Conservation (phyloP, 92 coral and sea anemone species). For the Chrysogorgia sp. region DNA sequence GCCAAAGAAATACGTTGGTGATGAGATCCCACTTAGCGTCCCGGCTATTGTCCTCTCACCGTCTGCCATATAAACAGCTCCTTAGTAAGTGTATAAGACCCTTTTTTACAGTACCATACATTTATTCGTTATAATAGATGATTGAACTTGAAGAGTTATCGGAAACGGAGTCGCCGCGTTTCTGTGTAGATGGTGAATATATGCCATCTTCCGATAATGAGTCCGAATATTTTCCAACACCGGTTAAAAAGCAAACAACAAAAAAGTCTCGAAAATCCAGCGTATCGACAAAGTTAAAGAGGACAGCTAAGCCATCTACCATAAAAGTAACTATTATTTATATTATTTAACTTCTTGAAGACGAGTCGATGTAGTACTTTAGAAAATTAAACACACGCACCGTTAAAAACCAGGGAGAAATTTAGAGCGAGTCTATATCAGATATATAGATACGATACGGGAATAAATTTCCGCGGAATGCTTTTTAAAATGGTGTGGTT, state of each 20-base stretch:
- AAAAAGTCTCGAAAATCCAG: neutral
- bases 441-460: no score
- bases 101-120: neutral
- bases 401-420: no score
- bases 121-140: neutral
- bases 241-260: neutral
- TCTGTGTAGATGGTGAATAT: neutral
- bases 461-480: no score
- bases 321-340: neutral
- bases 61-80: no score
- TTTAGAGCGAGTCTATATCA: no score
- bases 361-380: no score
- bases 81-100: neutral
- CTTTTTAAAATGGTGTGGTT: no score
- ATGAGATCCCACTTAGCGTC: no score
- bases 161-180: slow-evolving; percentile 1
- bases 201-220: slow-evolving; percentile 21
- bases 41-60: no score
- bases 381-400: no score
- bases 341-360: no score
- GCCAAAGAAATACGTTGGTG: no score
- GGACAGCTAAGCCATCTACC: neutral
- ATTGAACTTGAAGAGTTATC: slow-evolving; percentile 4
- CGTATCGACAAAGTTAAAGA: neutral
- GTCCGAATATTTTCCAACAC: slow-evolving; percentile 11